phyloP scores from a whole-genome alignment of 1,140 invertebrate species.

The Lysiphlebus fabarum region DNA sequence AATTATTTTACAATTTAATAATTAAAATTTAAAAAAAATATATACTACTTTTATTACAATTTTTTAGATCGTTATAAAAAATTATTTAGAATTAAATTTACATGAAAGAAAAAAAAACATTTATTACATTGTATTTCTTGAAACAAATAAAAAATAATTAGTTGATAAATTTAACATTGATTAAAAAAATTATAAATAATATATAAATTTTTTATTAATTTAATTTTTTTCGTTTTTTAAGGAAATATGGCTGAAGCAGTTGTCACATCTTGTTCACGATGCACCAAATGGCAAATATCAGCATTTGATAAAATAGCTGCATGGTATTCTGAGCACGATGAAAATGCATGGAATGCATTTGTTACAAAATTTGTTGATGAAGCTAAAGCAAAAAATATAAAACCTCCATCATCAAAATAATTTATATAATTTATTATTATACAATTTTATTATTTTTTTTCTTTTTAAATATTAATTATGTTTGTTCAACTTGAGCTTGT shows the following conservation, averaged over 20 bases:
- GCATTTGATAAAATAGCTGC: conserved; percentile 34
- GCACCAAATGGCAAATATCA: conserved; percentile 37
- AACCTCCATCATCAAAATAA: not conserved
- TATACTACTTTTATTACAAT: too few species aligned
- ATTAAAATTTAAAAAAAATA: too few species aligned
- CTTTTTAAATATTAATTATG: not conserved
- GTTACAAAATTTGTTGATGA: conserved; percentile 29
- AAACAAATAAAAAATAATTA: too few species aligned
- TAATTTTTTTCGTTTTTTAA: conserved; percentile 24
- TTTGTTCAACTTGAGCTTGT: too few species aligned
- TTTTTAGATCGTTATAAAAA: too few species aligned
- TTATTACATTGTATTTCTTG: too few species aligned
- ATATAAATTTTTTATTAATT: not conserved
- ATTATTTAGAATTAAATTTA: too few species aligned
- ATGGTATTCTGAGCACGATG: conserved; percentile 34
- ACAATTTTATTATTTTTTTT: not conserved
- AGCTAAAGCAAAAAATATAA: conserved; percentile 2
- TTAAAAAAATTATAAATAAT: too few species aligned
- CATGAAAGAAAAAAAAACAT: too few species aligned
- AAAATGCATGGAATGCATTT: conserved; percentile 33
- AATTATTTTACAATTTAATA: too few species aligned
- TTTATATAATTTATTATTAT: conserved; percentile 6
- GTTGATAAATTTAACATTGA: too few species aligned
- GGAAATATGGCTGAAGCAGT: conserved; percentile 39
- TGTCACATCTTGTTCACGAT: conserved; percentile 39